Base-by-base conservation (phyloP, 2,113 vertebrate species). In the Ibidorhyncha struthersii region DNA sequence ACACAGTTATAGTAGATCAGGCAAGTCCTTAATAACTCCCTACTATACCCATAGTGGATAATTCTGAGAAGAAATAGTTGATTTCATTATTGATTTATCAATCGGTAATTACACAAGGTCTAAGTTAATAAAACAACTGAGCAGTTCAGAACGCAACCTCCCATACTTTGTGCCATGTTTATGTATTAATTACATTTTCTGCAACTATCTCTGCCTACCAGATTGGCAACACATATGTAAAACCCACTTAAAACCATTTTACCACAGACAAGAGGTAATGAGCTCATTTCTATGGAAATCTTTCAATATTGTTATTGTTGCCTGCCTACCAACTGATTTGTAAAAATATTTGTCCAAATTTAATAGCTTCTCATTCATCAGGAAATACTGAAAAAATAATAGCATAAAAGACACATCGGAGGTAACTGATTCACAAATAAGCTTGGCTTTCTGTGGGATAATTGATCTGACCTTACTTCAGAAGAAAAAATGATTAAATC, bases 251-350 rank as follows among this genome's bases (percentile, higher is more conserved):
- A 79, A 94, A 85, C 26, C 45, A 45, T 91, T 96, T 92, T 7
- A 36, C 58, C 49, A 62, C 36, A 97, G 73, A n/a, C 63, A 77
- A 77, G 89, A 80, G 53, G 30, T 88, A 96, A 96, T 93, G 77
- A 96, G 71, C 58, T 89, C 9, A 94, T 95, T 97, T 96, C 56
- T 95, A 21, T 96, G 93, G 78, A 92, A 95, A 94, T 95, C 74
- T 80, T 91, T 85, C 73, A 83, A 47, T 85, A 79, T 62, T 88
- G 63, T 91, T 69, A 69, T 90, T 82, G 58, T 82, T 93, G 76
- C 43, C 63, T 93, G 77, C 59, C 58, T 93, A 62, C 56, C 84
- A 80, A 69, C 58, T 92, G 86, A 77, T 83, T 72, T 88, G 47
- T 91, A 89, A 94, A 95, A 86, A 94, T 87, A 74, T 83, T 89